phyloP scores from a whole-genome alignment of 2,888 invertebrate genomes.

The Mantis religiosa region DNA sequence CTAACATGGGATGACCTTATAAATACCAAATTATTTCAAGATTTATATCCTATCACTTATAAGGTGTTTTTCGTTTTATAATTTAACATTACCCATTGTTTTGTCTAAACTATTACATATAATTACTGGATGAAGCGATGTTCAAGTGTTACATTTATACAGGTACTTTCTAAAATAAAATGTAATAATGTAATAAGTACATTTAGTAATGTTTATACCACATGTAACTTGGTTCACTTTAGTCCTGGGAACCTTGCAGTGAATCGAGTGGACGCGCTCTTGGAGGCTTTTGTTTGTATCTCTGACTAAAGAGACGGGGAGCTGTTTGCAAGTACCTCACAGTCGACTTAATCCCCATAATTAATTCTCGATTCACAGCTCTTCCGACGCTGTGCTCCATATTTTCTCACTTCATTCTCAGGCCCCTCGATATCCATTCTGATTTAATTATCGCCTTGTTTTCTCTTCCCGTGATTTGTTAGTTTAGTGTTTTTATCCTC shows the following conservation, averaged over 20 bases:
- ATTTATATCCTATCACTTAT: too few relatives aligned
- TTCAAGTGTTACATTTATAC: too few relatives aligned
- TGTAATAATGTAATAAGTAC: too few relatives aligned
- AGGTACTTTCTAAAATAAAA: too few relatives aligned
- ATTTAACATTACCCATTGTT: too few relatives aligned
- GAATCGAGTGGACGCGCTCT: not conserved
- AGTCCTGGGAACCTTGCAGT: not conserved
- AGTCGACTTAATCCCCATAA: not conserved
- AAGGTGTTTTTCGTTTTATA: too few relatives aligned
- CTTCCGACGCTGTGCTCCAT: not conserved
- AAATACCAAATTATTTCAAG: too few relatives aligned
- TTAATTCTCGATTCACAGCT: not conserved
- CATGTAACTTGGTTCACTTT: not conserved
- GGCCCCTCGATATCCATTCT: not conserved
- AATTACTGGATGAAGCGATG: too few relatives aligned
- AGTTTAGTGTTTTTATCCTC: not conserved
- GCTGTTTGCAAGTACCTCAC: not conserved
- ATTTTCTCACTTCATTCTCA: not conserved
- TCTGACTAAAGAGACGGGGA: not conserved
- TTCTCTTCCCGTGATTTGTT: not conserved
- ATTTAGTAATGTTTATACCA: too few relatives aligned
- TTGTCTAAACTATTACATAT: too few relatives aligned
- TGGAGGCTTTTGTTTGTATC: not conserved
- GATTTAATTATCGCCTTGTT: not conserved
- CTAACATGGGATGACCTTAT: too few relatives aligned